Evolutionary conservation across 30 jellyfish, hydroid and myxozoan species (phyloP), one percentile per base, ranked within the genome.

Genomic region (Aurelia sp.): DNA sequence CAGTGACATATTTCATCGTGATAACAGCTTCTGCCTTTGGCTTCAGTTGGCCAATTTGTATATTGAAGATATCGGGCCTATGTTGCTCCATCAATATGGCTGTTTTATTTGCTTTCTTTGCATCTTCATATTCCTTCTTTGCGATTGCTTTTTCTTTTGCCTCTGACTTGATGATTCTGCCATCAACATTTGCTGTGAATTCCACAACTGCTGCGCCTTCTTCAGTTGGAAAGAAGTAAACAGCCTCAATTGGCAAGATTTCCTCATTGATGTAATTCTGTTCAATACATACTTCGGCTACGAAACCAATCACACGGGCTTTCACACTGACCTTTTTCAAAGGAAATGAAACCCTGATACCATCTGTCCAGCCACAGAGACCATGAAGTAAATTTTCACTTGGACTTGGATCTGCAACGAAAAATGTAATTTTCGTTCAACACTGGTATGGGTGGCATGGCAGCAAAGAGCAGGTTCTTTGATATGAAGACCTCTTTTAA

Each of bases 51-150:
- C 83, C 83, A 5, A 72, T 17, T 18, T 52, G 52, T 4, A 72
- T 72, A 5, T 72, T 72, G 58, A 72, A 72, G 47, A 72, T 72
- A 17, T 72, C 83, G 9, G 52, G 64, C 21, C 83, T 72, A 24
- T 65, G 11, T 47, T 72, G 64, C 66, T 72, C 83, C 68, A 72
- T 18, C 21, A 72, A 24, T 10, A 72, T 24, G 52, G 83, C 83
- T 4, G 83, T 72, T 47, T 72, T 44, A 11, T 52, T 52, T 31
- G 68, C 21, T 4, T 52, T 72, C 21, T 19, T 72, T 67, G 83
- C 83, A 5, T 35, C 83, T 15, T 72, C 83, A 76, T 72, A 72
- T 13, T 19, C 47, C 11, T 72, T 52, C 58, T 17, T 35, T 8
- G 83, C 83, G 13, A 1, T 8, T 13, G 0, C 30, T 72, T 72